These are phyloP conservation scores for Aricia agestis DNA, from an alignment of 1,140 invertebrate genomes.

Conservation along the genomic window DNA sequence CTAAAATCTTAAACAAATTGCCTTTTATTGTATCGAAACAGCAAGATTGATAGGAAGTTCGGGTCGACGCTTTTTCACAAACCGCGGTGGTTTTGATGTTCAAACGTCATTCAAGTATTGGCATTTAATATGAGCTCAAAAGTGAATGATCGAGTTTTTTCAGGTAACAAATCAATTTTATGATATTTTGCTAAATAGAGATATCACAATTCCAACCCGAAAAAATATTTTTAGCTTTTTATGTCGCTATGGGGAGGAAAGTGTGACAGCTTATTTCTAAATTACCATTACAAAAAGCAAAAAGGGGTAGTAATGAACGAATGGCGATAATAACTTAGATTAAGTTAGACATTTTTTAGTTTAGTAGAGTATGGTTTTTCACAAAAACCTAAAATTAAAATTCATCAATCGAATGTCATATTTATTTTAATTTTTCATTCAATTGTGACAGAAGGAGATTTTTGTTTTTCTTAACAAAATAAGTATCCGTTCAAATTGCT, in stretches of 20 bases:
- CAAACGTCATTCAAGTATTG: not conserved
- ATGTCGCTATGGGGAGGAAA: no score
- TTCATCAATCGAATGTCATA: no score
- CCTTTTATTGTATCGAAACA: constrained; percentile 29
- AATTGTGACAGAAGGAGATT: no score
- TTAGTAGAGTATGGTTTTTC: no score
- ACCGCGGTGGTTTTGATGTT: not conserved
- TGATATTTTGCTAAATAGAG: no score
- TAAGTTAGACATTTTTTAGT: no score
- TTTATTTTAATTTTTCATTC: not conserved
- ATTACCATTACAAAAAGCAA: no score
- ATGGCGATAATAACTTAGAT: no score
- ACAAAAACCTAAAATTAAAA: no score
- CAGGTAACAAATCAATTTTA: not conserved
- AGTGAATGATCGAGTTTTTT: not conserved
- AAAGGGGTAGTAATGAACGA: no score
- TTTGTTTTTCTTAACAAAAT: not conserved
- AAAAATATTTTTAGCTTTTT: not conserved
- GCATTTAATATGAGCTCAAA: not conserved
- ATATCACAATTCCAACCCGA: not conserved
- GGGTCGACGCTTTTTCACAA: not conserved
- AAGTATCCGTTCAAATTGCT: constrained; percentile 11
- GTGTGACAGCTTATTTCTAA: no score
- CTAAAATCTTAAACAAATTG: constrained; percentile 38
- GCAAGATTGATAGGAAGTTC: constrained; percentile 17